Base-by-base conservation (phyloP, 1,140 invertebrate genomes). In the Cyrtorhinus lividipennis region DNA sequence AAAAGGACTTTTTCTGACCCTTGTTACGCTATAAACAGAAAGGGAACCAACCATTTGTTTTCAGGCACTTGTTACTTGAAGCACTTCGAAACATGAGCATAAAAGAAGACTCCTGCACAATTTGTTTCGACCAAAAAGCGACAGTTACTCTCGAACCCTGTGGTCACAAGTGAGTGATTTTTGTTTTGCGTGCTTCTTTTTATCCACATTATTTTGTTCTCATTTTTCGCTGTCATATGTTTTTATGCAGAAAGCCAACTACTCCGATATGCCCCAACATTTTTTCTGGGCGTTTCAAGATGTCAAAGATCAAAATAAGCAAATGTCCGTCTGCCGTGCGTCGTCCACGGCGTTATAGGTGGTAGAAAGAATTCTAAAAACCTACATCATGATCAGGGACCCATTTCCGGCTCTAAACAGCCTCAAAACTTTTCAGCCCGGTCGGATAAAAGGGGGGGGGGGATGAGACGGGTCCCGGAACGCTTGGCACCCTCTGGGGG, bases 81-180 rank as follows among this genome's bases (percentile, higher is more conserved):
- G 77, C 84, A 64, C 73, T 92, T 59, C 75, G 86, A 64, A 81
- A 84, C 72, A 76, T 87, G 22, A 88, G 82, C 70, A 83, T 91
- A 23, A 79, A 80, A 65, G 90, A 93, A 71, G 87, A 93, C 73
- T 87, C 87, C 0, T 95, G 91, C 75, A 90, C 86, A 3, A 73
- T 94, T 24, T 95, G 92, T 75, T 93, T 84, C 75, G 91, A 94
- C 73, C 80, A 82, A 62, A 81, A 79, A 68, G 87, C 88, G 3
- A 80, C 81, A 60, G 82, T 90, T 15, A 77, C 80, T 65, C 78
- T 95, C 5, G 69, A 83, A 62, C 90, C 91, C 1, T 95, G 92
- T 74, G 76, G 80, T 64, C 92, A 95, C 70, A 79, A 79, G 86
- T 88, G 79, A 79, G 73, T n/a, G n/a, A n/a, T n/a, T n/a, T n/a